Evolutionary conservation across 2,797 vertebrate genomes (phyloP), one percentile per base, ranked within the genome.

Genomic region (Mormyrus proboscirostris): DNA sequence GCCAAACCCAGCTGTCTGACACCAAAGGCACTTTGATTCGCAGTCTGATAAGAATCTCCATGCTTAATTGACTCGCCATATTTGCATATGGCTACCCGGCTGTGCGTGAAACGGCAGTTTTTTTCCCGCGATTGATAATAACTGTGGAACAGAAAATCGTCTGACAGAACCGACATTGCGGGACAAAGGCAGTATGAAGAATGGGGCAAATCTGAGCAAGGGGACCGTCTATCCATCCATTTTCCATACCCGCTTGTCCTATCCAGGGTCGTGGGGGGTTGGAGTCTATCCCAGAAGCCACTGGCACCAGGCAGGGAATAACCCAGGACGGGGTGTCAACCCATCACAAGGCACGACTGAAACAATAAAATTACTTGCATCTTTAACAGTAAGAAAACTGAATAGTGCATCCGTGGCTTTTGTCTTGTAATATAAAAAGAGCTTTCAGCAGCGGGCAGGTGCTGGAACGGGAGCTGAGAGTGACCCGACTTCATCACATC

Each of bases 61-160:
- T n/a, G 19, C 76, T 89, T 89, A 83, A 84, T 82, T 84, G 88
- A 89, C 57, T 89, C 1, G 10, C 22, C 12, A 4, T 33, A 76
- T 76, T 88, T 62, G 33, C 88, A 83, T 47, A 84, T 49, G 73
- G 88, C 79, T 53, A 49, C 38, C 29, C 53, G 29, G 22, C 88
- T 59, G 53, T 29, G 51, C 22, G 41, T 84, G 41, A 82, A 82
- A 33, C 2, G 1, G 53, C 25, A 16, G 44, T 16, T 85, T 85
- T 49, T 50, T 25, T 41, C 0, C 47, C 6, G 16, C 76, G 25
- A 41, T 89, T 49, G 33, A 59, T 83, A 25, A 84, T 38, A 16
- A 47, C 50, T 59, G 73, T 12, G 14, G 2, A 49, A 41, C 29
- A 57, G 53, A 53, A 3, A 83, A 59, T 12, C 12, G 1, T 16